Evolutionary conservation across 30 jellyfish, hydroid and myxozoan species (phyloP), one percentile per base, ranked within the genome.

Genomic region (Euphysa ruthae): DNA sequence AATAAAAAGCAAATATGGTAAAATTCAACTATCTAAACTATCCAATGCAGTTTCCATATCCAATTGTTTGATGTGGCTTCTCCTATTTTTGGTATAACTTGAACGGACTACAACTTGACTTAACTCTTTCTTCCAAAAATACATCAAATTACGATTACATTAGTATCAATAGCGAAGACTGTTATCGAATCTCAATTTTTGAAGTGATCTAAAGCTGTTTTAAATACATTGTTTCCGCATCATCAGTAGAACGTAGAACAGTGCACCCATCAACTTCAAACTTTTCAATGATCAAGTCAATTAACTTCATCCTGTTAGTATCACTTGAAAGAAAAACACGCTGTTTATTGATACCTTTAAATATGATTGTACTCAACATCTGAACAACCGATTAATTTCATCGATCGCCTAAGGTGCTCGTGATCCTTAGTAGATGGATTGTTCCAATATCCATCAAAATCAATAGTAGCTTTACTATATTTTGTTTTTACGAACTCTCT

Each of bases 221-320:
- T 3, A 31, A 56, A 32, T 3, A 56, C 43, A 56, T 4, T 3
- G 69, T 56, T 10, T 52, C 65, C 7, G 65, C 65, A 56, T 56
- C 69, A 56, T 56, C 43, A 5, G 3, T 56, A 2, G 69, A 2
- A 3, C 25, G 69, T 26, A 3, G 3, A n/a, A 56, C 54, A 3
- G 69, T 56, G 69, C 69, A 3, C n/a, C 54, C 34, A n/a, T 26
- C 69, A 3, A n/a, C 54, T n/a, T 3, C 55, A 4, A 56, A n/a
- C 55, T 56, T 56, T 19, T 4, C 56, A 3, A 4, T 56, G 56
- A n/a, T 3, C 2, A 56, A 3, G 3, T n/a, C 55, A 7, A 46
- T 46, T 7, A 46, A n/a, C n/a, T n/a, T n/a, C n/a, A n/a, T n/a
- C n/a, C n/a, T n/a, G n/a, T 26, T 56, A 6, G 3, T 5, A 19